These are phyloP conservation scores for Microcebus ravelobensis DNA, from an alignment of 2,113 vertebrate genomes.

Conservation along the genomic window DNA sequence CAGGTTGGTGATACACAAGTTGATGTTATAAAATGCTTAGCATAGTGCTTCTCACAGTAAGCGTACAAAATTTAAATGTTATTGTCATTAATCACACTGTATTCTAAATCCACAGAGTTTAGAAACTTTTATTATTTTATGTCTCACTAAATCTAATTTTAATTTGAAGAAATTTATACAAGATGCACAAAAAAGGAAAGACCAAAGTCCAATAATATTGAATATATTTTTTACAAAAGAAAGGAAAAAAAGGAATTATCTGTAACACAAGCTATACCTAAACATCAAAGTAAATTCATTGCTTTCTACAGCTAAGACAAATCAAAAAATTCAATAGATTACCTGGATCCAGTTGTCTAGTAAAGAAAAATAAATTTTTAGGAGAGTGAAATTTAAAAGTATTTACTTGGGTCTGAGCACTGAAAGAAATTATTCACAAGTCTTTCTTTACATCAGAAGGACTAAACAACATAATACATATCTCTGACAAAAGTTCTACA, in stretches of 20 bases:
- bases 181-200: not conserved
- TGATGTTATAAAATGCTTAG: not conserved
- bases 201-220: not conserved
- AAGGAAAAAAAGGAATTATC: not conserved
- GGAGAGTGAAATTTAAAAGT: not conserved
- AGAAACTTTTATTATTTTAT: not conserved
- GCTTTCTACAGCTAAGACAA: not conserved
- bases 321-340: conserved; percentile 18
- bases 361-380: not conserved
- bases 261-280: not conserved
- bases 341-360: not conserved
- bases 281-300: not conserved
- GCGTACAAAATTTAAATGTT: not conserved
- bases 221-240: not conserved
- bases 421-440: not conserved
- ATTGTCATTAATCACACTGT: not conserved
- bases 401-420: not conserved
- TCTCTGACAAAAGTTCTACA: conserved; percentile 10
- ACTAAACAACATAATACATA: not conserved
- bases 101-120: not conserved
- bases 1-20: not conserved
- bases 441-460: conserved; percentile 12
- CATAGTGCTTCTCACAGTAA: not conserved
- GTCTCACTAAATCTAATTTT: not conserved
- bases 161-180: conserved; percentile 15